Percentiles rank a stretch among this genome's conserved stretches.
Conservation (phyloP, 1,140 invertebrate genomes). For the Glomeris maerens region DNA sequence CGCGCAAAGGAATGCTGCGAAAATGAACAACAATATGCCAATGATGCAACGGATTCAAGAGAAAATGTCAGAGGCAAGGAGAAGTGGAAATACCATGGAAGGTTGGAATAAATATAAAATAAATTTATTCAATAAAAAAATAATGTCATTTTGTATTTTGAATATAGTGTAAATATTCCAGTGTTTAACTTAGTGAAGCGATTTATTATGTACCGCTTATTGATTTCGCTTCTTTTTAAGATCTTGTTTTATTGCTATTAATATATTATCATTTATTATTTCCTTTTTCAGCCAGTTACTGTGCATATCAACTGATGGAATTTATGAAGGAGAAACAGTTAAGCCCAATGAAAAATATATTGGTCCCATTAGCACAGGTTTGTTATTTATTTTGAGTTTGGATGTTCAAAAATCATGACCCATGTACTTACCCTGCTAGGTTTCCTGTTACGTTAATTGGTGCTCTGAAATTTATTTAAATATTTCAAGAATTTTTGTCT, state of each 20-base stretch:
- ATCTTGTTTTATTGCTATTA: background rate
- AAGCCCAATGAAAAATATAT: constrained; percentile 61
- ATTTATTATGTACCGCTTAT: too few species aligned
- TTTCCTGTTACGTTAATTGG: too few species aligned
- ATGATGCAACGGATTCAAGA: constrained; percentile 58
- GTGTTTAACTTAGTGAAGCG: background rate
- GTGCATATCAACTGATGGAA: constrained; percentile 53
- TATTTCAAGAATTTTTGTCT: too few species aligned
- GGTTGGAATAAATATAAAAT: constrained; percentile 34
- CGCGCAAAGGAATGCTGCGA: constrained; percentile 56
- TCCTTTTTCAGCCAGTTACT: constrained; percentile 41
- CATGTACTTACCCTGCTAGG: background rate
- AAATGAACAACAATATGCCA: constrained; percentile 67
- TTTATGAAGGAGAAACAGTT: constrained; percentile 69
- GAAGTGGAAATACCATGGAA: constrained; percentile 61
- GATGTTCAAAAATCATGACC: background rate
- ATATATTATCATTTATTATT: constrained; percentile 11
- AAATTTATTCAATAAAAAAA: constrained; percentile 1
- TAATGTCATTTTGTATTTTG: background rate
- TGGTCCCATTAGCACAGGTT: constrained; percentile 68
- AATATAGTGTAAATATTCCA: background rate
- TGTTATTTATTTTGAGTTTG: constrained; percentile 12
- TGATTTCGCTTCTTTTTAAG: background rate
- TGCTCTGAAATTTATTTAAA: too few species aligned
- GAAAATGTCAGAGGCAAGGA: constrained; percentile 67